Evolutionary conservation across 2,797 vertebrate genomes (phyloP), one percentile per base, ranked within the genome.

Genomic region (Fistularia commersonii): DNA sequence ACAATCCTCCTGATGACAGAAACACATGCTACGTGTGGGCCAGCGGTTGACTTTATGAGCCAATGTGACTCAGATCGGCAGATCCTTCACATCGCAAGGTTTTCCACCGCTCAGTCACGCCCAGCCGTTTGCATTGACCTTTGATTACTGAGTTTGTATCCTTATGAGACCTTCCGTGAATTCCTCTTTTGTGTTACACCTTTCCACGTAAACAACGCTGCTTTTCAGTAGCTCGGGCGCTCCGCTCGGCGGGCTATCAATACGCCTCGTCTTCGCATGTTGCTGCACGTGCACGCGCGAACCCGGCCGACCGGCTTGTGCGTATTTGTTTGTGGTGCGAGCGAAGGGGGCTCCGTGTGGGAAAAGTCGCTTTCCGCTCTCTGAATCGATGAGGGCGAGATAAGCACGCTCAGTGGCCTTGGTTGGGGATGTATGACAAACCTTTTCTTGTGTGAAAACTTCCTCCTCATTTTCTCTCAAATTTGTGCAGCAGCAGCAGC

Each of bases 341-440:
- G 23, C 40, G 63, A 64, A 73, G 54, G 68, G 68, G 71, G 65
- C 54, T 59, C 50, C 52, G 74, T 85, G 88, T 90, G 90, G 90
- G 90, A 92, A 91, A 80, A 72, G 51, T 71, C 69, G 10, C 48
- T 79, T 60, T 71, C 65, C 54, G 61, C 37, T 15, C 68, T 66
- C 68, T 49, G 61, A 85, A 90, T 90, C 78, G 75, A 91, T 90
- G 80, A 56, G 54, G 51, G 48, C 54, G 43, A 89, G 90, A 91
- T 91, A 91, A 90, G 84, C 68, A 55, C 35, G 40, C 60, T 59
- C 61, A 46, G 61, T 84, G 82, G 75, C 87, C 89, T 90, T 89
- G 84, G 61, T 67, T 66, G 48, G 79, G 79, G 67, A 69, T 67
- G 76, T 72, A 80, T 74, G 63, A 60, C 82, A 72, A 74, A 65